A percentile compares a stretch with the other conserved stretches of the same genome.
Evolutionary conservation across 2,113 vertebrate genomes (phyloP).

Genomic region (Nerophis ophidion): DNA sequence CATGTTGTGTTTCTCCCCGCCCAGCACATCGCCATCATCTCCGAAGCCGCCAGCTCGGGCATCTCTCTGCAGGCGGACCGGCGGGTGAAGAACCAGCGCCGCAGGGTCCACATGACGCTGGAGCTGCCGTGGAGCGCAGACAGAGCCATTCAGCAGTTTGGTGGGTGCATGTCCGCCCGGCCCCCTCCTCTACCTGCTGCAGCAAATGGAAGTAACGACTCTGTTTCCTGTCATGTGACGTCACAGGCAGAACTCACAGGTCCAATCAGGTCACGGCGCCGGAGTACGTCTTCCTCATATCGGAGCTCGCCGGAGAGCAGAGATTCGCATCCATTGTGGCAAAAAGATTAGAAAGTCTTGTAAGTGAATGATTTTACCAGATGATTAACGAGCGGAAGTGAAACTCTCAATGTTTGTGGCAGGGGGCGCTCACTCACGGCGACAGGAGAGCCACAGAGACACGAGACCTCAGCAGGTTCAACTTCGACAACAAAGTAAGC

Average conservation of each 20-base stretch:
- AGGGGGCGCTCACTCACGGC: constrained; percentile 97
- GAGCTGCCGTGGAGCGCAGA: constrained; percentile 97
- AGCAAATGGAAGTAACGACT: background rate
- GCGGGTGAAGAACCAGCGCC: constrained; percentile 90
- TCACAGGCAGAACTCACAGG: constrained; percentile 88
- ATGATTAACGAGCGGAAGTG: too few species aligned
- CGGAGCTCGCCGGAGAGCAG: constrained; percentile 94
- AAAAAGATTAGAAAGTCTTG: constrained; percentile 97
- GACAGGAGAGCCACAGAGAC: constrained; percentile 97
- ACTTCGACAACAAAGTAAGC: constrained; percentile 96
- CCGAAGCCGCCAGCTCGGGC: constrained; percentile 95
- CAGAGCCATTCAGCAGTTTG: constrained; percentile 95
- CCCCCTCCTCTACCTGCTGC: background rate
- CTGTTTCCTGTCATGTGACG: background rate
- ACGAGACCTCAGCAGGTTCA: constrained; percentile 94
- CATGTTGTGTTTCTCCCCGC: background rate
- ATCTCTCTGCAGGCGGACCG: constrained; percentile 96
- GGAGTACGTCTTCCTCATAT: constrained; percentile 97
- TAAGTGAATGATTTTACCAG: constrained; percentile 41
- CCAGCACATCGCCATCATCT: constrained; percentile 98
- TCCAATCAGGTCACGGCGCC: constrained; percentile 98
- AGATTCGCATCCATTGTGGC: constrained; percentile 98
- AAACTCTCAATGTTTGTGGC: background rate
- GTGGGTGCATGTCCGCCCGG: constrained; percentile 58
- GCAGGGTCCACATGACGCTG: constrained; percentile 95